Evolutionary conservation across 2,797 vertebrate species (phyloP).

Genomic region (Picus viridis): DNA sequence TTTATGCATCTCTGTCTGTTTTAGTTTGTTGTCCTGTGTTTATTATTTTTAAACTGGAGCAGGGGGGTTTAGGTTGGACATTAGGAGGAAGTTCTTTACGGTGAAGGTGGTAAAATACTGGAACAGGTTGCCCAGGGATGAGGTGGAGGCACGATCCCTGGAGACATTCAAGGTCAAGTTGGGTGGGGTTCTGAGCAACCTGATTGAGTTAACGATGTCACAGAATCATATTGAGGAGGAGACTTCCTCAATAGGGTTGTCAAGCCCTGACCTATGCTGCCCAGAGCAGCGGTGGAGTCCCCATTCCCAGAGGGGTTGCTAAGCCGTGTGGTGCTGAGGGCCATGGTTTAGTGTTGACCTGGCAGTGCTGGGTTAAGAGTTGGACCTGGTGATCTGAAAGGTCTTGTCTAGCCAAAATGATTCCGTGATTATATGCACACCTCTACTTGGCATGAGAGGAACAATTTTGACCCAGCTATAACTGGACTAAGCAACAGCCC

Average conservation of each 20-base stretch:
- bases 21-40: not conserved
- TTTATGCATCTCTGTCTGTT: too few species aligned
- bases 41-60: too few species aligned
- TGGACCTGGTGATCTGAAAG: not conserved
- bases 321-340: not conserved
- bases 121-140: too few species aligned
- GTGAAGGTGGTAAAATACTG: too few species aligned
- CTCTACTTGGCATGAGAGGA: accelerated
- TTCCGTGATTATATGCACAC: not conserved
- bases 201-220: too few species aligned
- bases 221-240: too few species aligned
- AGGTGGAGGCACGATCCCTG: too few species aligned
- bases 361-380: not conserved
- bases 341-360: not conserved
- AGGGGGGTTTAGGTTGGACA: too few species aligned
- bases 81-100: not conserved
- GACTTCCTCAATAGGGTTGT: not conserved
- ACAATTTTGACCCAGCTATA: not conserved
- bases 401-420: not conserved
- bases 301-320: not conserved
- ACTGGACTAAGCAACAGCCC: not conserved
- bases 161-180: too few species aligned
- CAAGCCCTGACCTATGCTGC: not conserved
- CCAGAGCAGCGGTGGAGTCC: not conserved
- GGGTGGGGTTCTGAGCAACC: too few species aligned